A percentile compares a stretch with the other conserved stretches of the same genome.
These are phyloP conservation scores for Tylochromis polylepis DNA, from an alignment of 2,113 vertebrate genomes.

Conservation along the genomic window DNA sequence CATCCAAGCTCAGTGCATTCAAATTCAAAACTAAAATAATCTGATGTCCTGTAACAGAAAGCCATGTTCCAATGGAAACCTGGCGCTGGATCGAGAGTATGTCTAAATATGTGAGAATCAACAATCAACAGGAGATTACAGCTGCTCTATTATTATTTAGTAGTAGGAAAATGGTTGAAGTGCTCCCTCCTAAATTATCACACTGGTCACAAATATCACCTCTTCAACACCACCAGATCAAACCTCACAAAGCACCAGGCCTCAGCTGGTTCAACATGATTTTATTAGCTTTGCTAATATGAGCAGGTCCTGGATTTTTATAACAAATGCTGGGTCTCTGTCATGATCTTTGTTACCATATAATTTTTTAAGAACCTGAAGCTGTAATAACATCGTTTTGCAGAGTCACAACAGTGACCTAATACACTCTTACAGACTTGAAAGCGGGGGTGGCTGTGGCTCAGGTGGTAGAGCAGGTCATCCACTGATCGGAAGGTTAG, in stretches of 20 bases:
- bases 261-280: neutral
- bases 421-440: neutral
- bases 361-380: neutral
- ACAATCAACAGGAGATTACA: neutral
- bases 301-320: neutral
- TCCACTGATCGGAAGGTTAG: too few relatives aligned
- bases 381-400: neutral
- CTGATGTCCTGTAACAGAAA: neutral
- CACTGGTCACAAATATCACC: neutral
- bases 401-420: neutral
- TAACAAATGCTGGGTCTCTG: neutral
- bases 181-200: neutral
- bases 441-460: too few relatives aligned
- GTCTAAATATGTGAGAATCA: neutral
- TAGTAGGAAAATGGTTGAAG: neutral
- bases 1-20: neutral
- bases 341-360: neutral
- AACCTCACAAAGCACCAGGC: neutral
- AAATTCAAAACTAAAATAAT: neutral
- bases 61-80: neutral
- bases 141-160: neutral
- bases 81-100: neutral
- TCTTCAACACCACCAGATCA: neutral
- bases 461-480: too few relatives aligned
- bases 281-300: neutral